Conservation (phyloP, 2,797 vertebrate species). For the Tachyglossus aculeatus region DNA sequence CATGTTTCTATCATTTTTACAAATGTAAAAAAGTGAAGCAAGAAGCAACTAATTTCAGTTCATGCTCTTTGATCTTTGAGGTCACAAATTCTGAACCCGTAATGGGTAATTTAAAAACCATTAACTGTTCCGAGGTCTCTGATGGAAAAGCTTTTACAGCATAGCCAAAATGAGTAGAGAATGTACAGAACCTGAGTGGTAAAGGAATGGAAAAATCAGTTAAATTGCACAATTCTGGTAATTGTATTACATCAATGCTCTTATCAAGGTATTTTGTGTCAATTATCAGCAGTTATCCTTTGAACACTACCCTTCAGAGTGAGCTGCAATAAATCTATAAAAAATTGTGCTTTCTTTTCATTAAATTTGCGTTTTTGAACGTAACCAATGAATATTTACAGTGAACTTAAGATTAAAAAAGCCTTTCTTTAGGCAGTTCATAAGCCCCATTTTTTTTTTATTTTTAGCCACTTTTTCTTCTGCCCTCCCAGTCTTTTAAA, state of each 20-base stretch:
- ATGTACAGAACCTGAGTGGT: background rate
- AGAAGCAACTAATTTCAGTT: conserved; percentile 6
- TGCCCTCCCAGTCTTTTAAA: background rate
- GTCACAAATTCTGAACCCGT: conserved; percentile 15
- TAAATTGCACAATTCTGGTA: background rate
- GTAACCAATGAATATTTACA: background rate
- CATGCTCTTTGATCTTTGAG: background rate
- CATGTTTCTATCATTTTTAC: background rate
- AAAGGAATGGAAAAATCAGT: background rate
- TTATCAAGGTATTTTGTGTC: conserved; percentile 18
- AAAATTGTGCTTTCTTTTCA: background rate
- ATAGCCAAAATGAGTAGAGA: background rate
- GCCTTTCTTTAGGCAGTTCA: background rate
- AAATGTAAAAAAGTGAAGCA: background rate
- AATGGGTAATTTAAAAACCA: background rate
- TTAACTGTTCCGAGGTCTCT: background rate
- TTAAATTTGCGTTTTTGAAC: background rate
- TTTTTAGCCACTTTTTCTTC: background rate
- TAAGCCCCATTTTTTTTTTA: no score
- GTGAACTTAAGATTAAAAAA: conserved; percentile 4
- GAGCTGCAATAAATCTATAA: conserved; percentile 1
- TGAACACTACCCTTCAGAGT: background rate
- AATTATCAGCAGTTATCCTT: background rate
- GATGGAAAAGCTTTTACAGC: no score
- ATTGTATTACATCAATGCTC: background rate